These are phyloP conservation scores for Drosophila eohydei DNA, from an alignment of 2,888 invertebrate genomes.

Conservation along the genomic window DNA sequence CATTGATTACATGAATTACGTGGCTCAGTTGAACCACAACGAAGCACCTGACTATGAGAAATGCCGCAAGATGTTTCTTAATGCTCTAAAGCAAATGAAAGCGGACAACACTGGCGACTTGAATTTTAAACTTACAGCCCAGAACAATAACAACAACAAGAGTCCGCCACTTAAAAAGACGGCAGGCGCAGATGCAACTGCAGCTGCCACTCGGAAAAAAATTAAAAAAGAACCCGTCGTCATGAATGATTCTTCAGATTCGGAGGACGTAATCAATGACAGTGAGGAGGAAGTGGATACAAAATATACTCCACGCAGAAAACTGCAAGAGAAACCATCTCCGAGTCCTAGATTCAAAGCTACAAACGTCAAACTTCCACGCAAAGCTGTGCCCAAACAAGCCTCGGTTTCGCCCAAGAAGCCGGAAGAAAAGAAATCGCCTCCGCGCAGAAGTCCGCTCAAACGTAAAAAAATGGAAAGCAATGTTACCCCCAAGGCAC, in stretches of 20 bases:
- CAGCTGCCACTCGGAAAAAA: conserved; percentile 7
- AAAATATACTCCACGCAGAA: conserved; percentile 45
- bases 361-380: conserved; percentile 27
- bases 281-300: conserved; percentile 66
- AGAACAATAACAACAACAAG: conserved; percentile 46
- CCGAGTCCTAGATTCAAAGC: conserved; percentile 10
- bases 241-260: conserved; percentile 33
- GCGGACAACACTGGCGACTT: conserved; percentile 87
- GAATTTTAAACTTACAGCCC: conserved; percentile 77
- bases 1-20: conserved; percentile 88
- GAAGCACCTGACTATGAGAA: conserved; percentile 91
- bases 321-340: conserved; percentile 24
- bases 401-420: conserved; percentile 53
- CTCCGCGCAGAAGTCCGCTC: conserved; percentile 27
- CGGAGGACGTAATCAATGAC: conserved; percentile 61
- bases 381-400: conserved; percentile 28
- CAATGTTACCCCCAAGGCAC: conserved; percentile 35
- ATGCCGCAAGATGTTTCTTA: conserved; percentile 88
- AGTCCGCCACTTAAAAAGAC: conserved; percentile 50
- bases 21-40: conserved; percentile 89
- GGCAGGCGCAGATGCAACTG: not conserved
- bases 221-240: conserved; percentile 25
- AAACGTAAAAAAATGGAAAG: conserved; percentile 54
- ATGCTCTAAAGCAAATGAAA: conserved; percentile 88
- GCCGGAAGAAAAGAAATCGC: conserved; percentile 28